Percentiles rank a stretch among this genome's conserved stretches.
phyloP scores from a whole-genome alignment of 2,888 invertebrate species.

The Netelia fuscicornis region DNA sequence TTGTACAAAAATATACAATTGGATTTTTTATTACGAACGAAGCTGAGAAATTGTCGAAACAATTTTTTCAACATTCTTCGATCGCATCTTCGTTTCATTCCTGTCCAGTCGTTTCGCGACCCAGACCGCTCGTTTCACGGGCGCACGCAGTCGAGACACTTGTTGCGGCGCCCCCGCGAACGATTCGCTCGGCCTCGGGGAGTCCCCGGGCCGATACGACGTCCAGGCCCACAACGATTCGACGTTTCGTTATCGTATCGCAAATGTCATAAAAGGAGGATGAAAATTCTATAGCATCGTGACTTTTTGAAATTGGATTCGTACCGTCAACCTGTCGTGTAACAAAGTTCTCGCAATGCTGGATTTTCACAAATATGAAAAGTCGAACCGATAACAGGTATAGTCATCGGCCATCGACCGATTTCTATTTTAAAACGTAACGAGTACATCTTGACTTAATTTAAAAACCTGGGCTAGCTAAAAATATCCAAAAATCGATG shows the following conservation, averaged over 20 bases:
- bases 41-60: too few species aligned
- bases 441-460: neutral
- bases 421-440: neutral
- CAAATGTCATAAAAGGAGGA: neutral
- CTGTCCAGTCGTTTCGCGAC: conserved; percentile 21
- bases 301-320: neutral
- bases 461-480: neutral
- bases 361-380: neutral
- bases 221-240: neutral
- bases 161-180: conserved; percentile 46
- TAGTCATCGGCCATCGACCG: neutral
- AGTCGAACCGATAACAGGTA: neutral
- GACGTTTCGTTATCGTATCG: neutral
- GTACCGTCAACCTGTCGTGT: neutral
- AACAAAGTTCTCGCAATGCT: neutral
- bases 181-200: conserved; percentile 24
- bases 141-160: conserved; percentile 49
- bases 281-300: too few species aligned
- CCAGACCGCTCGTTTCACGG: conserved; percentile 65
- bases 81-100: conserved; percentile 8
- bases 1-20: too few species aligned
- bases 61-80: neutral
- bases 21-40: neutral
- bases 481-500: too few species aligned
- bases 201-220: conserved; percentile 15